Base-by-base conservation (phyloP, 2,113 vertebrate species). In the Ictidomys tridecemlineatus region DNA sequence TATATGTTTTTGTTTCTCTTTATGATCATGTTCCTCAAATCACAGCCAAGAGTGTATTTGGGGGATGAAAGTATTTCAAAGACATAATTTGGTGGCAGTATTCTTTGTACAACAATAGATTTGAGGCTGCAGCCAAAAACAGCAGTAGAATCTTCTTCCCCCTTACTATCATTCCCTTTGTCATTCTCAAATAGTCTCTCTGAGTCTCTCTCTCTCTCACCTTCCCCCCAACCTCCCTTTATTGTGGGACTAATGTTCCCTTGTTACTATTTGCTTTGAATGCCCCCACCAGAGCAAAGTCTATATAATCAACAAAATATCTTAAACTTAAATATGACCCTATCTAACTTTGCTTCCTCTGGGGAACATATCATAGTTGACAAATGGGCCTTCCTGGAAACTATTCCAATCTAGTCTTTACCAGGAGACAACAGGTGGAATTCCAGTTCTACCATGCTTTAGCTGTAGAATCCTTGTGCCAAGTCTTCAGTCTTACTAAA, bases 11-110 rank as follows among this genome's bases (percentile, higher is more conserved):
- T 93, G 79, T 88, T 96, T 94, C 72, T 34, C 63, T 96, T 95
- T 74, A 61, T 58, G 37, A 93, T 69, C 78, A 91, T 83, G 93
- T 95, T 96, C 85, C 78, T 95, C 82, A 92, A 93, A 86, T 96
- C 92, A 97, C 32, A 84, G 94, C 69, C 89, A 78, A 91, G 87
- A 93, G 48, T 83, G n/a, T 76, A 82, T 65, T 78, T 53, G 53
- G 83, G 72, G 26, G 48, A 32, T 76, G 63, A 84, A 89, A 95
- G 56, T 42, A 74, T 89, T 93, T 96, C 89, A 89, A 96, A 95
- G 84, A 93, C 84, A 79, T 69, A 83, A 89, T n/a, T 39, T 39
- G 39, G 67, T 79, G 93, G 87, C 72, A 79, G 56, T 76, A 74
- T 83, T 89, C 95, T 84, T 69, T 89, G 39, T 92, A 96, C 76